Evolutionary conservation across 1,140 invertebrate species (phyloP), one percentile per base, ranked within the genome.

Genomic region (Lordiphosa collinella): DNA sequence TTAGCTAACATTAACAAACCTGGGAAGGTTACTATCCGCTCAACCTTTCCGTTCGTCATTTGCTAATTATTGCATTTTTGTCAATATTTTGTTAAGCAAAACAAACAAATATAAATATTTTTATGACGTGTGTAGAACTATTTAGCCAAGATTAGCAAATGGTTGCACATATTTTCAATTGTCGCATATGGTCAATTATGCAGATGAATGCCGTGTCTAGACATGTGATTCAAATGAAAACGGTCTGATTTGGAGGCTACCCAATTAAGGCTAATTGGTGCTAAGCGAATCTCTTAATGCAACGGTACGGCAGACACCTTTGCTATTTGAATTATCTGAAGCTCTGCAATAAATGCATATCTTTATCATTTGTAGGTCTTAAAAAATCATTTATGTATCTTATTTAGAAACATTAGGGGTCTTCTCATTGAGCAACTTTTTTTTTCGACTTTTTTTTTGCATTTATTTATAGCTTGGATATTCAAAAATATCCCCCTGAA

Each of bases 131-230:
- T 44, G 57, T 43, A 54, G 54, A 38, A 50, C 36, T 49, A 75
- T 70, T 60, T 59, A 75, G 36, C 57, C 60, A 66, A 58, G 56
- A 62, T 50, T 59, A 12, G 35, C 54, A 52, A 58, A 38, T 48
- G 40, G 47, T 49, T 49, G 47, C 22, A 61, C 51, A 54, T 56
- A 54, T 10, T 36, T 37, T 16, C 41, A 53, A 64, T 64, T 63
- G 56, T 18, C 35, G 13, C 35, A 58, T 43, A 54, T 41, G 48
- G 57, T 49, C 65, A 82, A 80, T 80, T 80, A 80, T 80, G 76
- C 66, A 76, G 57, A 80, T 82, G 67, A 76, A 52, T 40, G 35
- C 37, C 29, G 64, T 29, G 72, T 76, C 78, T 82, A 84, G 78
- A 76, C 76, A 76, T 60, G 48, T 67, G 76, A 71, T 84, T 68